Evolutionary conservation across 53 echinoderm and acorn worm genomes (phyloP).

Genomic region (Stichopus horrens): DNA sequence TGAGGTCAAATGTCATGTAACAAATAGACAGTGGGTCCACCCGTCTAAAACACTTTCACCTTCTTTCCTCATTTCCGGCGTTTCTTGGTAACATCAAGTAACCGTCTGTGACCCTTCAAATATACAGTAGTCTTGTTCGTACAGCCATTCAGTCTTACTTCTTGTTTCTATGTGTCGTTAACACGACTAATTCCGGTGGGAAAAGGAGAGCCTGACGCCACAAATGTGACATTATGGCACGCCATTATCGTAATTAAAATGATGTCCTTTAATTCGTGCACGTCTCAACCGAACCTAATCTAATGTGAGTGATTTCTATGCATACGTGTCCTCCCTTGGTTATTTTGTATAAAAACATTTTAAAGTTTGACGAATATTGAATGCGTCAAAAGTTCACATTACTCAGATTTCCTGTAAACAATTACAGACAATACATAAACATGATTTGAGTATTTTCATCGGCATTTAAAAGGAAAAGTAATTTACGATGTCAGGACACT

Average conservation of each 20-base stretch:
- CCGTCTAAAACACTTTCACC: neutral
- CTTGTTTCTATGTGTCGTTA: neutral
- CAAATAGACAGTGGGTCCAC: neutral
- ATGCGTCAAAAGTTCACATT: neutral
- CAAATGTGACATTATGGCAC: slow-evolving; percentile 34
- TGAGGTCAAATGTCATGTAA: neutral
- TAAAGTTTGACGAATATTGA: neutral
- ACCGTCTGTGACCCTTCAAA: neutral
- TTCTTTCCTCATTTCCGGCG: neutral
- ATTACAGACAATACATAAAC: neutral
- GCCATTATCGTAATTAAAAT: slow-evolving; percentile 9
- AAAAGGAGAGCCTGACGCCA: slow-evolving; percentile 22
- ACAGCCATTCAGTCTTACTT: neutral
- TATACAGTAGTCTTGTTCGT: neutral
- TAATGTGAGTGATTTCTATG: neutral
- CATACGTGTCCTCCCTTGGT: neutral
- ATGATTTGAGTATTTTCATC: neutral
- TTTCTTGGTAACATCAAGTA: neutral
- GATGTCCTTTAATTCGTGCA: neutral
- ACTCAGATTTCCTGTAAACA: neutral
- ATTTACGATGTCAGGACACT: too few relatives aligned
- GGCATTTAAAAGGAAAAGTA: too few relatives aligned
- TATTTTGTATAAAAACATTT: neutral
- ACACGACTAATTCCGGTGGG: slow-evolving; percentile 11
- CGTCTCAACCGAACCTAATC: slow-evolving; percentile 21